Evolutionary conservation across 2,113 vertebrate species (phyloP), one percentile per base, ranked within the genome.

Genomic region (Corynorhinus townsendii): DNA sequence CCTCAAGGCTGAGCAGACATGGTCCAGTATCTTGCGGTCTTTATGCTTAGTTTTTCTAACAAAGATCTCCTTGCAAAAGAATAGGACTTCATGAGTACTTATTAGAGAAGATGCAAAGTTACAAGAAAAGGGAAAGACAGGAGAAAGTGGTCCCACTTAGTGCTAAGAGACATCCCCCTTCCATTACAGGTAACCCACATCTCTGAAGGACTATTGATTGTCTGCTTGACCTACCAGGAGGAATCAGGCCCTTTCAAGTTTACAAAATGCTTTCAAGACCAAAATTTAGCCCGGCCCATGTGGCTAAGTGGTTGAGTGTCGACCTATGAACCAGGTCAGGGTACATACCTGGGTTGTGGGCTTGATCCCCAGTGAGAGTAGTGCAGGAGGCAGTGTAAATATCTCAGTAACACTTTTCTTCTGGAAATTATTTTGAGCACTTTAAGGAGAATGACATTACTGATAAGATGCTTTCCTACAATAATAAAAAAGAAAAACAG

Each of bases 361-460:
- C 59, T 62, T 62, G 24, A 62, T 62, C 59, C 56, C 59, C 59
- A 62, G 24, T 62, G 59, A 62, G 26, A 62, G 59, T 28, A 28
- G 11, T 62, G 26, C 11, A 62, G 59, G 24, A 59, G 56, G 56
- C 56, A 85, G 6, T 66, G 28, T 93, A 85, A 95, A 93, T 94
- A 43, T 94, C 17, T 80, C n/a, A 88, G 64, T 73, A 69, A 75
- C 68, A 77, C 43, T 52, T 64, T 83, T 91, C 52, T 85, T 95
- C 94, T 80, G 40, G 43, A 95, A 94, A 95, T 75, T 76, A 96
- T 92, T 96, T 95, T 94, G 71, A 94, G 49, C 24, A 84, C 88
- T 96, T 94, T 86, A 93, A 96, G 59, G 35, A 94, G 79, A 94
- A 93, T 92, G 95, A 86, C 79, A 92, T 96, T 94, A 91, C 19